Base-by-base conservation (phyloP, 2,797 vertebrate genomes). In the Alfaro cultratus region DNA sequence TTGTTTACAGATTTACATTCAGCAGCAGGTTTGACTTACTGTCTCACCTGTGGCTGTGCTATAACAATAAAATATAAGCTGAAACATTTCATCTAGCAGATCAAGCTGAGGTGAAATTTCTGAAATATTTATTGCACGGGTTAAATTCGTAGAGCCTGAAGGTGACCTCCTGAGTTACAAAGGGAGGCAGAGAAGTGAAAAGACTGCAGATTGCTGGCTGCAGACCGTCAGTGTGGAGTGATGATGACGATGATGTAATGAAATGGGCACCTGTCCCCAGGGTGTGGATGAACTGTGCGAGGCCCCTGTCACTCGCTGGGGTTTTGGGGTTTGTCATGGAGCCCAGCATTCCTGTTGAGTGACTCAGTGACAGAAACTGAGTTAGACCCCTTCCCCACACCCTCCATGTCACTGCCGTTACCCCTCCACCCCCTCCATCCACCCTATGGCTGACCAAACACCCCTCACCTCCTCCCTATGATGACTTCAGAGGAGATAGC, bases 301-400 rank as follows among this genome's bases (percentile, higher is more conserved):
- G 75, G 76, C 72, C 64, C 43, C 60, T 64, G 43, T 82, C 78
- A 80, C 75, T 83, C 87, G 18, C 80, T 85, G 80, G 85, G 88
- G 83, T 75, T 90, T 93, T 91, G 81, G 85, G 88, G 93, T 95
- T 95, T 95, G 94, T 94, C 94, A 94, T 93, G 83, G 83, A 93
- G 94, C 88, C 91, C 87, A 84, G 89, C 94, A 96, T 96, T 96
- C 95, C 92, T 94, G 83, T 89, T 79, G 73, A 49, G 85, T 96
- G 95, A 96, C 92, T 96, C 95, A 95, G 89, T 88, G 92, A 94
- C 91, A 92, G 92, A 94, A 93, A 89, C 80, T 88, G 86, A 94
- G 91, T 86, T 89, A 74, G 83, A 85, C 4, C 2, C 91, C 78
- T 75, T 75, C 67, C 64, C 68, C 78, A 55, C 84, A 64, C 85